Evolutionary conservation across 2,888 invertebrate species (phyloP), one percentile per base, ranked within the genome.

Genomic region (Xestia xanthographa): DNA sequence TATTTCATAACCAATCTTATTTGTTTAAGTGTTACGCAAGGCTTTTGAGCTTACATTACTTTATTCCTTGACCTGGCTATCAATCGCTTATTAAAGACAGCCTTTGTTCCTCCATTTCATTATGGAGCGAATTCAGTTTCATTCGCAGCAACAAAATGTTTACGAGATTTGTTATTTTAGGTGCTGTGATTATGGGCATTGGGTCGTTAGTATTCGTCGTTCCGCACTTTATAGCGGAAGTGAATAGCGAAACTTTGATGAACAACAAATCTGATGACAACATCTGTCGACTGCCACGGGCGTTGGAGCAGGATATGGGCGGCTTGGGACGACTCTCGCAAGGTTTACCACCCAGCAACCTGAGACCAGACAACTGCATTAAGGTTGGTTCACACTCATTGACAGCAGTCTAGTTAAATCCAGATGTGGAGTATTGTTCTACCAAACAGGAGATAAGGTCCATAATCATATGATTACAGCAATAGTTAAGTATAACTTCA

Each of bases 131-230:
- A 53, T 72, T 72, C 34, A 53, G 53, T 76, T 70, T 71, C 26
- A 65, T 63, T 45, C 34, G 50, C 53, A 50, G 48, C 48, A 66
- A 56, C 71, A 70, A 48, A 66, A 77, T 74, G 38, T 74, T 74
- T 74, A 79, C 71, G 56, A 65, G 58, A 62, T 78, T 68, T 82
- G 58, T 80, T 89, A 80, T 94, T 93, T 78, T 90, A 98, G 98
- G 98, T 91, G 98, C 98, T 74, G 98, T 99, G 74, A 98, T 99
- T 91, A 99, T 99, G 98, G 99, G 99, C 79, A 97, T 99, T 90
- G 99, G 99, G 1, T 99, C 99, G 60, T 97, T 99, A 92, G 98
- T 99, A 88, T 99, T 99, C 94, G 98, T 99, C 95, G 97, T 99
- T 91, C 99, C 99, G 78, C 99, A 99, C 95, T 98, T 99, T 93